Evolutionary conservation across 2,797 vertebrate genomes (phyloP).

Genomic region (Mormyrus hasselquistii): DNA sequence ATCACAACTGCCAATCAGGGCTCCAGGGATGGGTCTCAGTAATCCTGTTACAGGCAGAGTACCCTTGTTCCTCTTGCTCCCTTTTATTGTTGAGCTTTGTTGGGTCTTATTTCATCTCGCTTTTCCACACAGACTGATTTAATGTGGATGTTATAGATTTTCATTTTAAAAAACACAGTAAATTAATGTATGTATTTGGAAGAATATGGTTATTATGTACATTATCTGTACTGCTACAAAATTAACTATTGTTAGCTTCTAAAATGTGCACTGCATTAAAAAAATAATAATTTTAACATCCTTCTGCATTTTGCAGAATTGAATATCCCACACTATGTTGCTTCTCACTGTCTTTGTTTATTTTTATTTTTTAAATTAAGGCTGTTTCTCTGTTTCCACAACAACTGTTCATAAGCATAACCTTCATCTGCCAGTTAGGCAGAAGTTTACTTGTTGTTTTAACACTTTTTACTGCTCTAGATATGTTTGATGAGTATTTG

Average conservation of each 20-base stretch:
- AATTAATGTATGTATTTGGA: not conserved
- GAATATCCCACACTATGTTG: not conserved
- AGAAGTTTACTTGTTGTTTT: not conserved
- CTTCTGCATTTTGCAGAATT: not conserved
- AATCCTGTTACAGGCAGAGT: not conserved
- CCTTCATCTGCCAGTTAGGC: not conserved
- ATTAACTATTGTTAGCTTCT: not conserved
- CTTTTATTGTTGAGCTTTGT: not conserved
- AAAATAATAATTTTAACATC: not conserved
- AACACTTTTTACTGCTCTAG: not conserved
- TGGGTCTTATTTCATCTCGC: not conserved
- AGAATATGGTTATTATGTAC: not conserved
- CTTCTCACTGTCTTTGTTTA: not conserved
- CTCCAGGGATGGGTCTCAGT: not conserved
- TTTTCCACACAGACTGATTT: not conserved
- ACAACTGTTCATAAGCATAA: not conserved
- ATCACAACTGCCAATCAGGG: not conserved
- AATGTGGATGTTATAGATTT: not conserved
- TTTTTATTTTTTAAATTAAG: not conserved
- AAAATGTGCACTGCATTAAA: not conserved
- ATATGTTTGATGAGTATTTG: not conserved
- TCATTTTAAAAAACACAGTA: not conserved
- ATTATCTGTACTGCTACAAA: not conserved
- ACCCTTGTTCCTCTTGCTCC: not conserved
- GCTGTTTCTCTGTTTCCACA: not conserved